These are phyloP conservation scores for Chionis minor DNA, from an alignment of 2,113 vertebrate species.

Conservation along the genomic window DNA sequence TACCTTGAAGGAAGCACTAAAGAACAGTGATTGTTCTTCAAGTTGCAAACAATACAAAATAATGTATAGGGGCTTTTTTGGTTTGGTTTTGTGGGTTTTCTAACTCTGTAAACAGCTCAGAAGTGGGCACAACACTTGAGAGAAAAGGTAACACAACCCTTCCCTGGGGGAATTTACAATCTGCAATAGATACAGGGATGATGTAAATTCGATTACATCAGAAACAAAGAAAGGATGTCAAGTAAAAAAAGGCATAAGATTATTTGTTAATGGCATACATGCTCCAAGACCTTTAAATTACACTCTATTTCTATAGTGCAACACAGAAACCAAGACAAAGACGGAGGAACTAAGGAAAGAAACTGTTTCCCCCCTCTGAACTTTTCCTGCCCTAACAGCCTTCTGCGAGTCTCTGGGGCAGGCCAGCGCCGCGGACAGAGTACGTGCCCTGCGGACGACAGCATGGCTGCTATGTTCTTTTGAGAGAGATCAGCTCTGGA, in stretches of 20 bases:
- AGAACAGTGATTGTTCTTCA: background rate
- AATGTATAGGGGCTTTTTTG: background rate
- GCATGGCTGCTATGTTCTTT: accelerated
- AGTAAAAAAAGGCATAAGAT: background rate
- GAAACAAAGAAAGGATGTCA: constrained; percentile 1
- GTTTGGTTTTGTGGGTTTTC: no score
- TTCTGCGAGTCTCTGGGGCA: background rate
- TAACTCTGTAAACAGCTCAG: background rate
- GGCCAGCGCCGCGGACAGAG: accelerated
- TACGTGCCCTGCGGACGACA: accelerated
- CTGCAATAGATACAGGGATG: background rate
- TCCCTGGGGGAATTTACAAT: background rate
- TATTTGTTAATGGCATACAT: background rate
- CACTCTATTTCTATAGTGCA: background rate
- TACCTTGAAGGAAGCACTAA: background rate
- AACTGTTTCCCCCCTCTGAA: background rate
- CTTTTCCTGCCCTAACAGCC: background rate
- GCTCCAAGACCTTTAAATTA: background rate
- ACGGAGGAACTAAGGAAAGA: background rate
- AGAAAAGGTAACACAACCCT: background rate
- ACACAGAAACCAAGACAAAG: background rate
- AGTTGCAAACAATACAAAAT: background rate
- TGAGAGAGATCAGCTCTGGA: background rate
- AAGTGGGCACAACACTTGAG: background rate
- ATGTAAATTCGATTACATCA: background rate